Percentiles rank a stretch among this genome's conserved stretches.
Conservation (phyloP, 2,113 vertebrate species). For the Cyprinus carpio region DNA sequence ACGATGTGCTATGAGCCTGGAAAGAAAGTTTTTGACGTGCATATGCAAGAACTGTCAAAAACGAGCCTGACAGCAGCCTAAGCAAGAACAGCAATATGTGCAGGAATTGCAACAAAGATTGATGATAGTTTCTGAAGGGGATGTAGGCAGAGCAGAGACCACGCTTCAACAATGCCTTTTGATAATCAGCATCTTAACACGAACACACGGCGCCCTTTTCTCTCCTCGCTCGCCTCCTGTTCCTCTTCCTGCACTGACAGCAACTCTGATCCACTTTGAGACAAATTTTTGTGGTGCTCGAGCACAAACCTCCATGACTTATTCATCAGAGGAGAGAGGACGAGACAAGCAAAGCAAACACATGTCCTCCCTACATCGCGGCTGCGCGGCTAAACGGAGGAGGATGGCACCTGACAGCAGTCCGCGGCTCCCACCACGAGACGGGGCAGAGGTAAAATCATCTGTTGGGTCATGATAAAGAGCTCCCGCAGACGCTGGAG, state of each 20-base stretch:
- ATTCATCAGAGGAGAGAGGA: conserved; percentile 54
- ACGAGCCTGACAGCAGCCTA: background rate
- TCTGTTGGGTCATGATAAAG: background rate
- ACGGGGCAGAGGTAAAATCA: background rate
- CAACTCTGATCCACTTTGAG: conserved; percentile 31
- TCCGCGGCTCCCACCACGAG: too few species aligned
- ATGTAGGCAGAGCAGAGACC: background rate
- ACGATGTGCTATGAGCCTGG: background rate
- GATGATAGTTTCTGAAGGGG: background rate
- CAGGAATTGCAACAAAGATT: background rate
- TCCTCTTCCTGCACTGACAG: conserved; percentile 7
- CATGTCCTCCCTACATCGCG: background rate
- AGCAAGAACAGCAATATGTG: background rate
- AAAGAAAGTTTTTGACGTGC: background rate
- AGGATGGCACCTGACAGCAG: conserved; percentile 15
- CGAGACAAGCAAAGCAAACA: conserved; percentile 27
- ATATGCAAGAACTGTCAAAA: background rate
- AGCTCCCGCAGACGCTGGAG: background rate
- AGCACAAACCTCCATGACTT: conserved; percentile 52
- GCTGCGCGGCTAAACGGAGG: background rate
- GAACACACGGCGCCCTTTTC: background rate
- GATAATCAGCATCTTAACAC: background rate
- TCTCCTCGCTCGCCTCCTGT: background rate
- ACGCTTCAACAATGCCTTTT: background rate
- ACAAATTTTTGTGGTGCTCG: conserved; percentile 30